Evolutionary conservation across 2,888 invertebrate species (phyloP), one percentile per base, ranked within the genome.

Genomic region (Eurois occulta): DNA sequence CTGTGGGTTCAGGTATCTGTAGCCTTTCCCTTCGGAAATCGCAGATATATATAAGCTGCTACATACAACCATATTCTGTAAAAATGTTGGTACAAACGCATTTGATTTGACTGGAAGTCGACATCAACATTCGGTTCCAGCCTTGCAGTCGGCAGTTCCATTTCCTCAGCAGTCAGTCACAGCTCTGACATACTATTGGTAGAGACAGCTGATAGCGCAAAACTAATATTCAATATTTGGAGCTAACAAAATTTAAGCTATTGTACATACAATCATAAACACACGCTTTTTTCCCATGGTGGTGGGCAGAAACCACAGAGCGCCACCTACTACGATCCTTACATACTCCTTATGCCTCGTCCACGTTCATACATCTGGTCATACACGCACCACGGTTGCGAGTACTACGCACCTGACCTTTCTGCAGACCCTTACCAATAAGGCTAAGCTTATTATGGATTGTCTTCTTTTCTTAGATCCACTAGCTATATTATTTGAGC

Each of bases 81-180:
- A 11, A 60, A 35, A 21, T 11, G 0, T 28, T 28, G 24, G 1
- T 18, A 18, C 4, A 78, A 55, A 65, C 24, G 18, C 43, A 52
- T 52, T 32, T 18, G 38, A 41, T 76, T 52, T 18, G 28, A 28
- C 6, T 46, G 8, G 4, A 41, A 32, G 28, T 46, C 13, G 46
- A 60, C n/a, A 46, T 32, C 3, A 38, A 38, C 65, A 18, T n/a
- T 24, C 28, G 43, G 32, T 64, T 52, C 24, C 78, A 5, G 35
- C 24, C n/a, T 55, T 52, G 65, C 64, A 35, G 16, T 65, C 55
- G 64, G 43, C 79, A 78, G 55, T 28, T 58, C 43, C 18, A 77
- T 79, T 58, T 79, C 46, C 77, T 65, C 58, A 48, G 32, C 28
- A 78, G 46, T 28, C 79, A 46, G 6, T 58, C 46, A 79, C 28